Percentiles rank a stretch among this genome's conserved stretches.
phyloP scores from a whole-genome alignment of 1,140 invertebrate species.

The Magallana gigas region DNA sequence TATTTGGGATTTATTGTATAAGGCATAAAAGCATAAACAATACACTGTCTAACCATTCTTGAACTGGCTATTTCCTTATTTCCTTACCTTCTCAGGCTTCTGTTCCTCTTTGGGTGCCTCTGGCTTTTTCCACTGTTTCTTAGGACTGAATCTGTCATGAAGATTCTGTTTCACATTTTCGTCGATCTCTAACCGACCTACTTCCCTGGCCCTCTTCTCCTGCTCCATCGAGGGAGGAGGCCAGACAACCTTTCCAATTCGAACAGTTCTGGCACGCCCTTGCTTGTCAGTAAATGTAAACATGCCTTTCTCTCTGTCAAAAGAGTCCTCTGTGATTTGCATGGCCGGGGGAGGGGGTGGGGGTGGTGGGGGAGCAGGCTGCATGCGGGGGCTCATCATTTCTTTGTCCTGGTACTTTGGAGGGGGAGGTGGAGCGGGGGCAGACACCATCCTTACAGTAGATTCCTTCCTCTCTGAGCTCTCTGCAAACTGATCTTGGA shows the following conservation, averaged over 20 bases:
- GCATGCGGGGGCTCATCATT: slow-evolving; percentile 56
- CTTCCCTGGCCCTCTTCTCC: slow-evolving; percentile 62
- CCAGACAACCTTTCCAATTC: slow-evolving; percentile 98
- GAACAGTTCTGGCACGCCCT: slow-evolving; percentile 94
- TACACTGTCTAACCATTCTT: no score
- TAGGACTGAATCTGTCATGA: slow-evolving; percentile 65
- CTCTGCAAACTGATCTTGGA: slow-evolving; percentile 16
- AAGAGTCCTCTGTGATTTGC: slow-evolving; percentile 88
- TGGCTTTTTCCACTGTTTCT: slow-evolving; percentile 65
- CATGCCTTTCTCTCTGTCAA: slow-evolving; percentile 78
- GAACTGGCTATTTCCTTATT: not conserved
- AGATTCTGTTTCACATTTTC: slow-evolving; percentile 70
- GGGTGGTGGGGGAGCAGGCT: slow-evolving; percentile 75
- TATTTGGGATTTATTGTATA: no score
- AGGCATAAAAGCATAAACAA: no score
- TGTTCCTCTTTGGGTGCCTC: slow-evolving; percentile 51
- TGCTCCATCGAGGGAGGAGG: slow-evolving; percentile 85
- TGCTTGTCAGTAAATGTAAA: slow-evolving; percentile 79
- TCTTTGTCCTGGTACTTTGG: slow-evolving; percentile 55
- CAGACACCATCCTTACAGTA: slow-evolving; percentile 50
- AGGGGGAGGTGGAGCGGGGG: slow-evolving; percentile 57
- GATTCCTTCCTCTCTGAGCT: slow-evolving; percentile 47
- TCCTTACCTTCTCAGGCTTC: slow-evolving; percentile 49
- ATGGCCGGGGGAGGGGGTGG: slow-evolving; percentile 88
- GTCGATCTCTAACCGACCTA: slow-evolving; percentile 75